These are phyloP conservation scores for Dolichoris vasculosae DNA, from an alignment of 1,140 invertebrate species.

Conservation along the genomic window DNA sequence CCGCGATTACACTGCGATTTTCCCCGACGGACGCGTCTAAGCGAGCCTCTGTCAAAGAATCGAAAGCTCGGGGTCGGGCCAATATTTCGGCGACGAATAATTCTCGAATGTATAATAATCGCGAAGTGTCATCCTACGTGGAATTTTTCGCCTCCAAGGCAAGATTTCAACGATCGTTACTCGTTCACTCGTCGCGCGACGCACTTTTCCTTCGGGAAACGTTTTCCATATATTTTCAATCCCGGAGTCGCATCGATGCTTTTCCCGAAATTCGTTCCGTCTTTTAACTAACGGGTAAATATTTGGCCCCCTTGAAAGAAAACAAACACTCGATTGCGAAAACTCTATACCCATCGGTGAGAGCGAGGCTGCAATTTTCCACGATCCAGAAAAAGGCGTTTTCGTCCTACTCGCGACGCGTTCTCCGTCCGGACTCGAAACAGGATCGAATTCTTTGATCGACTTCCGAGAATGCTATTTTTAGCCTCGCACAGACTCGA, in stretches of 20 bases:
- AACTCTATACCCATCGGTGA: too few relatives aligned
- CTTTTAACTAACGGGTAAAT: neutral
- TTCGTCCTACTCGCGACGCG: neutral
- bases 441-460: slow-evolving; percentile 59
- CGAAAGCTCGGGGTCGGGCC: too few relatives aligned
- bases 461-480: slow-evolving; percentile 69
- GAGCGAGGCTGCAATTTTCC: neutral
- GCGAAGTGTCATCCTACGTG: too few relatives aligned
- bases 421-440: slow-evolving; percentile 2
- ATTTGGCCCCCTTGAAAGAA: neutral
- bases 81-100: neutral
- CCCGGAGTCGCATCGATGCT: neutral
- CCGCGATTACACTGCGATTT: too few relatives aligned
- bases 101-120: too few relatives aligned
- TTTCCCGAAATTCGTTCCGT: neutral
- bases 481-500: slow-evolving; percentile 59
- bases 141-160: too few relatives aligned
- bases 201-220: too few relatives aligned
- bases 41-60: too few relatives aligned
- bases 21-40: too few relatives aligned
- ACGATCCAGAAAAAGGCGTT: neutral
- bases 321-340: neutral
- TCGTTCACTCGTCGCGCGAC: too few relatives aligned
- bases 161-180: too few relatives aligned
- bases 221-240: neutral